A percentile compares a stretch with the other conserved stretches of the same genome.
Conservation (phyloP, 2,797 vertebrate species). For the Orestias chungarensis region DNA sequence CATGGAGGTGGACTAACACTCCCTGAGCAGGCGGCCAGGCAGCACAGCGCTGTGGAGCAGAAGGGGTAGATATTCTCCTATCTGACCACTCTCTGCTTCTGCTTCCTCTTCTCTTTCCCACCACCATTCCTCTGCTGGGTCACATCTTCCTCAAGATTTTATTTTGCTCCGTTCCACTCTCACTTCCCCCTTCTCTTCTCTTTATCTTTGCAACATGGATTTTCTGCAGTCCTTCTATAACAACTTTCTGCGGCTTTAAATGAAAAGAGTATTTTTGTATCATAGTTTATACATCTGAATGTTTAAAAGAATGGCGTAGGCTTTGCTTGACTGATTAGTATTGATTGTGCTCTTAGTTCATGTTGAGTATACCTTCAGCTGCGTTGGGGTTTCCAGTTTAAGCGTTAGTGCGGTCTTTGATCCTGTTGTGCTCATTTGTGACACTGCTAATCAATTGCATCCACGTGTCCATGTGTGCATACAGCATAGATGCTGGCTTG, state of each 20-base stretch:
- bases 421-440: conserved; percentile 43
- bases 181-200: conserved; percentile 41
- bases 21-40: conserved; percentile 70
- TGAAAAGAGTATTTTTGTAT: neutral
- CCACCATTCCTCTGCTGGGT: conserved; percentile 35
- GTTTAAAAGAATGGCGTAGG: conserved; percentile 11
- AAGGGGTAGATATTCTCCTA: conserved; percentile 71
- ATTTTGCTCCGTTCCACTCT: conserved; percentile 42
- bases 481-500: conserved; percentile 48
- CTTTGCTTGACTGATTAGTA: conserved; percentile 21
- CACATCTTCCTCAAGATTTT: conserved; percentile 34
- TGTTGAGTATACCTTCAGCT: conserved; percentile 25
- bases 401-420: conserved; percentile 23
- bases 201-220: conserved; percentile 9
- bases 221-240: conserved; percentile 6
- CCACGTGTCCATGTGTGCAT: conserved; percentile 31
- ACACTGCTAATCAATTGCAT: conserved; percentile 35
- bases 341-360: conserved; percentile 16
- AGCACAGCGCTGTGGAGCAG: conserved; percentile 66
- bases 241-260: conserved; percentile 6
- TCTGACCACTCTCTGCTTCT: conserved; percentile 57
- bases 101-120: conserved; percentile 58
- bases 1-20: conserved; percentile 77
- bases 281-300: neutral
- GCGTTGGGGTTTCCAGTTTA: conserved; percentile 14